phyloP scores from a whole-genome alignment of 1,140 invertebrate genomes.

The Papilio aristodemus region DNA sequence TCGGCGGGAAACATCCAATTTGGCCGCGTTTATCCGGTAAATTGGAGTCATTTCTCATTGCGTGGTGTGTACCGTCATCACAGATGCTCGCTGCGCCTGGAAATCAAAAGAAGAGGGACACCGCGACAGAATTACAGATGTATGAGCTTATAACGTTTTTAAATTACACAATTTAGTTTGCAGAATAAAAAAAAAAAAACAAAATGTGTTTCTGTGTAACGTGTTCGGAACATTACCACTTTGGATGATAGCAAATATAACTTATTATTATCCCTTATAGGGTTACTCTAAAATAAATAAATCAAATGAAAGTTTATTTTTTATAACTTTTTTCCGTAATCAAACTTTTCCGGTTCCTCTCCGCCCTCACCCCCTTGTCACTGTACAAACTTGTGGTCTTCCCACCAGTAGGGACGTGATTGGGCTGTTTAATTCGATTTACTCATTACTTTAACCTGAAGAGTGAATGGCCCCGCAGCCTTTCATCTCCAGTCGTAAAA shows the following conservation, averaged over 20 bases:
- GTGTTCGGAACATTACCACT: no score
- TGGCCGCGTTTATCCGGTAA: conserved; percentile 67
- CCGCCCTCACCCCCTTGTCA: not conserved
- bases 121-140: conserved; percentile 31
- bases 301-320: no score
- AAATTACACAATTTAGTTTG: no score
- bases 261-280: no score
- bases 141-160: no score
- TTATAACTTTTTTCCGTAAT: conserved; percentile 33
- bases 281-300: no score
- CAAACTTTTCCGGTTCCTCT: no score
- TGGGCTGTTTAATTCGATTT: conserved; percentile 48
- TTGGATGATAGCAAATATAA: no score
- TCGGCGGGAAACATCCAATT: conserved; percentile 71
- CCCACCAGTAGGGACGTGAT: conserved; percentile 44
- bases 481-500: no score
- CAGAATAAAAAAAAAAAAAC: no score
- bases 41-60: conserved; percentile 71
- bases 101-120: conserved; percentile 8
- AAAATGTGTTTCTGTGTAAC: no score
- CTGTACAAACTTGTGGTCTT: conserved; percentile 24
- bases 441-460: conserved; percentile 42
- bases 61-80: conserved; percentile 34
- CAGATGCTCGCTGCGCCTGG: not conserved
- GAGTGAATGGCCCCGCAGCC: no score